Evolutionary conservation across 2,113 vertebrate species (phyloP).

Genomic region (Apteryx mantelli): DNA sequence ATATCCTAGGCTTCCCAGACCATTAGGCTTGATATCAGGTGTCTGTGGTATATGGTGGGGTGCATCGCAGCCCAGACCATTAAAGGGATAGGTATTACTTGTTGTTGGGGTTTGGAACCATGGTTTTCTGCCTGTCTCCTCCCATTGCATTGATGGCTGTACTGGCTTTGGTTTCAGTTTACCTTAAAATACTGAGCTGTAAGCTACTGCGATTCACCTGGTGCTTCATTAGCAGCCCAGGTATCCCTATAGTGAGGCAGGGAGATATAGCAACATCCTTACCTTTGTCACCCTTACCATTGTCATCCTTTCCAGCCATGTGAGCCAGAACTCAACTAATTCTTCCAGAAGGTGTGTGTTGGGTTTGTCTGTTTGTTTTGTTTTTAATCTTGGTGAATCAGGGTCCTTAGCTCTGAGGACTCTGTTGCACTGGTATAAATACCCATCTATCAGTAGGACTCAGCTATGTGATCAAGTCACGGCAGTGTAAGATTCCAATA

Average conservation of each 20-base stretch:
- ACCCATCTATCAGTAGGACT: not conserved
- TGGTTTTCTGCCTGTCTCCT: not conserved
- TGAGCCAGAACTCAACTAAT: not conserved
- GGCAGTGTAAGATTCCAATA: not conserved
- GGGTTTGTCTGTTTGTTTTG: not conserved
- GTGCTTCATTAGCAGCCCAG: not conserved
- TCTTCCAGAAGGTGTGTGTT: not conserved
- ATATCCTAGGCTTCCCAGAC: not conserved
- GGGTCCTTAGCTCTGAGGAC: not conserved
- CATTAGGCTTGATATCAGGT: not conserved
- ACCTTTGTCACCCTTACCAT: not conserved
- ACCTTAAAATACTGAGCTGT: not conserved
- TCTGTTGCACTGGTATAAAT: not conserved
- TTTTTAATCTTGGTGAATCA: not conserved
- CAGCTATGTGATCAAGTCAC: not conserved
- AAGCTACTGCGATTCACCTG: not conserved
- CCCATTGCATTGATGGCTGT: not conserved
- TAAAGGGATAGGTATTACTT: not conserved
- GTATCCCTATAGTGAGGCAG: not conserved
- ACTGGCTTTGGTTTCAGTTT: not conserved
- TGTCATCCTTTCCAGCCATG: not conserved
- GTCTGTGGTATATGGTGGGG: accelerated
- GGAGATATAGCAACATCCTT: not conserved
- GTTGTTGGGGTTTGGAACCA: not conserved
- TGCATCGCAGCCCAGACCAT: not conserved